These are phyloP conservation scores for Eleutherodactylus coqui DNA, from an alignment of 2,797 vertebrate species.

Conservation along the genomic window DNA sequence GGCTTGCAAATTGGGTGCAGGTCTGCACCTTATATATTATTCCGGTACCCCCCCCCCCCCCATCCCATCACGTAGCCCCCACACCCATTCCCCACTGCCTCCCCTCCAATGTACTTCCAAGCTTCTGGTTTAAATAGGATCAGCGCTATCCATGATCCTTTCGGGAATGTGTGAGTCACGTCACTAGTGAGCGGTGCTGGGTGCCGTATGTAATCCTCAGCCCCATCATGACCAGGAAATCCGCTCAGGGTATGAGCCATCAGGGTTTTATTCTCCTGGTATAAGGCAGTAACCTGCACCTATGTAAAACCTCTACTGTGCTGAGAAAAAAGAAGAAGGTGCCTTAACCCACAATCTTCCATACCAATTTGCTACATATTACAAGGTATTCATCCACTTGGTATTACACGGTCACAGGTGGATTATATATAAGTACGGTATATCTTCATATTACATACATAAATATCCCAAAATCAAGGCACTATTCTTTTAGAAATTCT, in stretches of 20 bases:
- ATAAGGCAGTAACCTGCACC: conserved; percentile 58
- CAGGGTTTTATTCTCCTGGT: conserved; percentile 48
- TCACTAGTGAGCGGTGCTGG: conserved; percentile 56
- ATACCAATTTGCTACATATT: background rate
- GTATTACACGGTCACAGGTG: background rate
- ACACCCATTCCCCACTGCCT: background rate
- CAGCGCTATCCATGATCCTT: conserved; percentile 54
- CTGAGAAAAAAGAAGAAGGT: background rate
- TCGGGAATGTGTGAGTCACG: conserved; percentile 61
- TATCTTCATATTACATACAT: background rate
- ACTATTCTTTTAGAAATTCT: background rate
- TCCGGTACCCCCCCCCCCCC: background rate
- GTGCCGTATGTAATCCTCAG: conserved; percentile 58
- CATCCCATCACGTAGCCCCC: background rate
- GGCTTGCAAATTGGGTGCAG: background rate
- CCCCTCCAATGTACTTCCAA: conserved; percentile 47
- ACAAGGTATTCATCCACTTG: no score
- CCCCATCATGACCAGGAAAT: conserved; percentile 60
- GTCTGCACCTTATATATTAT: background rate
- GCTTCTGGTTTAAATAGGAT: conserved; percentile 58
- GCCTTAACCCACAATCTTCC: conserved; percentile 12
- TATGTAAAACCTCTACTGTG: conserved; percentile 32
- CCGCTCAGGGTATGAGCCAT: conserved; percentile 57
- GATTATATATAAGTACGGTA: background rate
- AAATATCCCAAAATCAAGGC: no score